Percentiles rank a stretch among this genome's conserved stretches.
phyloP scores from a whole-genome alignment of 1,140 invertebrate genomes.

The Lysiphlebus fabarum region DNA sequence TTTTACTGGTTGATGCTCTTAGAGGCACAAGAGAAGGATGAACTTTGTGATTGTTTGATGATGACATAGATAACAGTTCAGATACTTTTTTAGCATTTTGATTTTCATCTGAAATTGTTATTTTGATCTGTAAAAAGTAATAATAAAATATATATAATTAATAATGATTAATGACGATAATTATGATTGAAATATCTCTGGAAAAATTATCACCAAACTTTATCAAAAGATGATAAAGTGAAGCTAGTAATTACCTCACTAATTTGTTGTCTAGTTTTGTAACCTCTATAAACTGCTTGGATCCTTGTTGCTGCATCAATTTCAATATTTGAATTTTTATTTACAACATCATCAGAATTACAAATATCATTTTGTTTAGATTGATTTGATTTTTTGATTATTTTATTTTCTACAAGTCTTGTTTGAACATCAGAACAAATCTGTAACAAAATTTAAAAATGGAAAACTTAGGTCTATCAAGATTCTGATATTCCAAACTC shows the following conservation, averaged over 20 bases:
- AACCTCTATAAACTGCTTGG: conserved; percentile 69
- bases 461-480: conserved; percentile 24
- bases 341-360: not conserved
- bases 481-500: conserved; percentile 17
- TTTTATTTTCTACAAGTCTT: not conserved
- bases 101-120: conserved; percentile 34
- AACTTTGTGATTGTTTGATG: conserved; percentile 16
- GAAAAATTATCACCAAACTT: too few relatives aligned
- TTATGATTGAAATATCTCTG: not conserved
- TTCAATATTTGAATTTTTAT: conserved; percentile 38
- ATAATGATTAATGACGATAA: not conserved
- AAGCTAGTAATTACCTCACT: too few relatives aligned
- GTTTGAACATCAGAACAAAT: conserved; percentile 13
- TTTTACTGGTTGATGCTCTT: conserved; percentile 21
- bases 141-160: not conserved
- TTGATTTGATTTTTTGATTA: too few relatives aligned
- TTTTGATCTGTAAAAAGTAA: conserved; percentile 34
- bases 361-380: too few relatives aligned
- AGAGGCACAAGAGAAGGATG: conserved; percentile 26
- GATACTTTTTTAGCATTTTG: conserved; percentile 40
- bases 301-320: conserved; percentile 66
- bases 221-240: too few relatives aligned
- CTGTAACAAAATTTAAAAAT: conserved; percentile 22
- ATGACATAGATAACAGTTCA: conserved; percentile 35
- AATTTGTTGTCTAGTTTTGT: conserved; percentile 65